phyloP scores from a whole-genome alignment of 2,797 vertebrate species.

The Bryconaethiops microstoma region DNA sequence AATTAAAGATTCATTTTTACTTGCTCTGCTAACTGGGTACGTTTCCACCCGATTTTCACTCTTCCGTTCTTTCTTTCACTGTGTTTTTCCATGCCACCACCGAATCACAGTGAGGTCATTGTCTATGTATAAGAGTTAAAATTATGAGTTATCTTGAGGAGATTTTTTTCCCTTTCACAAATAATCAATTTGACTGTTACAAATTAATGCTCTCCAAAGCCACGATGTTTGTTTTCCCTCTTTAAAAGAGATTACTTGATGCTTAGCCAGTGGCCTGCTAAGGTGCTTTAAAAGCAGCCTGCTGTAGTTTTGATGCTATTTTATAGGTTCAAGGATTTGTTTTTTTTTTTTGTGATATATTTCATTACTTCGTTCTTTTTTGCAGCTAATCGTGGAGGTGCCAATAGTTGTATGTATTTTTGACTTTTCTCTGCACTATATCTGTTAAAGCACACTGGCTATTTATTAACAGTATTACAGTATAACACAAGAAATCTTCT shows the following conservation, averaged over 20 bases:
- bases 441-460: background rate
- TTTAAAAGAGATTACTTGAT: conserved; percentile 35
- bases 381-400: background rate
- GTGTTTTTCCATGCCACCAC: conserved; percentile 48
- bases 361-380: too few relatives aligned
- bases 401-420: background rate
- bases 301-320: background rate
- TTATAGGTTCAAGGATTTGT: background rate
- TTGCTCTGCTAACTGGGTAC: conserved; percentile 60
- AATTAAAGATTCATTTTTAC: conserved; percentile 72
- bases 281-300: conserved; percentile 34
- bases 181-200: conserved; percentile 51
- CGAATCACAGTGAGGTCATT: conserved; percentile 58
- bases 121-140: conserved; percentile 32
- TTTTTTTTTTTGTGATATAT: too few relatives aligned
- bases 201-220: conserved; percentile 25
- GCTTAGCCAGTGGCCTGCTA: conserved; percentile 55
- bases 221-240: conserved; percentile 41
- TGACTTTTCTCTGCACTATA: background rate
- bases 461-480: background rate
- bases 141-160: conserved; percentile 52
- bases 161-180: conserved; percentile 62
- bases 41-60: conserved; percentile 58
- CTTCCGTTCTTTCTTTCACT: conserved; percentile 48
- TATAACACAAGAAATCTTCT: background rate